phyloP scores from a whole-genome alignment of 2,797 vertebrate species.

The Halcyon badia region DNA sequence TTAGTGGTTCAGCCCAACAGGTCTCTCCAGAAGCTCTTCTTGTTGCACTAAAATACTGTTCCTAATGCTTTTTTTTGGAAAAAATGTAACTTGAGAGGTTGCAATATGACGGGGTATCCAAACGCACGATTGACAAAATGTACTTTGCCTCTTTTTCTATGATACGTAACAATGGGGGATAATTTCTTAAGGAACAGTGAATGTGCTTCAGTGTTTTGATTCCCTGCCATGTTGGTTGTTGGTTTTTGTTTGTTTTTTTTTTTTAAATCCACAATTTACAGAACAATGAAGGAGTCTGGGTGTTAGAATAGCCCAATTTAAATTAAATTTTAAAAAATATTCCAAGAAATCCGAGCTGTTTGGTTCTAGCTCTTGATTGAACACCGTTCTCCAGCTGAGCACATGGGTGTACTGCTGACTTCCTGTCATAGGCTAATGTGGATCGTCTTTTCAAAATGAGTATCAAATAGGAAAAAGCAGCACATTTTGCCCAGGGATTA shows the following conservation, averaged over 20 bases:
- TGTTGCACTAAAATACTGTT: background rate
- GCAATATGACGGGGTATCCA: background rate
- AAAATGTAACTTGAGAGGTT: background rate
- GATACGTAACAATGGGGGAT: background rate
- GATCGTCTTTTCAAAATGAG: background rate
- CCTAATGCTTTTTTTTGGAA: background rate
- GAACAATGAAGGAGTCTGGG: background rate
- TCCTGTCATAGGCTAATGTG: background rate
- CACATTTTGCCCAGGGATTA: background rate
- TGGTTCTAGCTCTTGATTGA: background rate
- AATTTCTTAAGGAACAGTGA: background rate
- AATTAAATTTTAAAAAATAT: background rate
- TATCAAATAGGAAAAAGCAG: background rate
- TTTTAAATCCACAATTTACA: background rate
- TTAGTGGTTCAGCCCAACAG: background rate
- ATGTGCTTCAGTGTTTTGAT: background rate
- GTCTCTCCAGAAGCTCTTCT: background rate
- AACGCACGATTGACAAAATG: background rate
- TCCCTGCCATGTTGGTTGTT: too few relatives aligned
- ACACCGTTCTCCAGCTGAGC: rapidly evolving
- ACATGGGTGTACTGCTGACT: background rate
- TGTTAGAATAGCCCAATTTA: background rate
- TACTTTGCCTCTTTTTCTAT: background rate
- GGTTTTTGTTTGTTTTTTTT: too few relatives aligned
- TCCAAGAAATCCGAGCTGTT: background rate